Percentiles rank a stretch among this genome's conserved stretches.
phyloP scores from a whole-genome alignment of 1,140 invertebrate genomes.

The Drosophila hydei region DNA sequence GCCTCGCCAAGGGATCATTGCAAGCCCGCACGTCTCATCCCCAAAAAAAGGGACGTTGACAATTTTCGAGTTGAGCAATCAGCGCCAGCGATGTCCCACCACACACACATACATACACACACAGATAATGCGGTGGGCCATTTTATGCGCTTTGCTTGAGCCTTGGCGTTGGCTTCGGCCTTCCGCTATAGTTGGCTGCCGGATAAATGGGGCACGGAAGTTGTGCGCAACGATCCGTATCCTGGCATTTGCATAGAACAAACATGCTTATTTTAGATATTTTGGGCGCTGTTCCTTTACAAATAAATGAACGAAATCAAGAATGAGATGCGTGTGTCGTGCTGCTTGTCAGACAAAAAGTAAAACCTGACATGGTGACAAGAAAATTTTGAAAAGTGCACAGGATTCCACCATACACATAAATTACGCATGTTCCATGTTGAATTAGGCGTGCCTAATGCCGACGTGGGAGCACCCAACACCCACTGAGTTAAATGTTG shows the following conservation, averaged over 20 bases:
- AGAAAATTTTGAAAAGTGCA: constrained; percentile 19
- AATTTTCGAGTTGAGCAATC: constrained; percentile 61
- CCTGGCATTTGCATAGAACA: constrained; percentile 71
- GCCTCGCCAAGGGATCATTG: constrained; percentile 26
- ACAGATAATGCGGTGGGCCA: neutral
- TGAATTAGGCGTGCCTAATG: constrained; percentile 29
- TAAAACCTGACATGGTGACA: constrained; percentile 7
- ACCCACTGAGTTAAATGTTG: constrained; percentile 22
- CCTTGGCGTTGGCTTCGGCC: constrained; percentile 41
- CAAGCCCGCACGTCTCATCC: constrained; percentile 8
- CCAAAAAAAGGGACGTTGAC: constrained; percentile 39
- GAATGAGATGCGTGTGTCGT: neutral
- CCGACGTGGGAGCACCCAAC: neutral
- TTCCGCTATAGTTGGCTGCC: constrained; percentile 47
- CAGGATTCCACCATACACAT: constrained; percentile 9
- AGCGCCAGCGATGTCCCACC: constrained; percentile 43
- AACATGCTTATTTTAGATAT: constrained; percentile 71
- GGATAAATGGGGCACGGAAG: constrained; percentile 65
- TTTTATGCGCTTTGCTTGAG: constrained; percentile 27
- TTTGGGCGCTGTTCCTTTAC: constrained; percentile 9
- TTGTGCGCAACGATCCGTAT: constrained; percentile 72
- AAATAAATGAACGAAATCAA: constrained; percentile 57
- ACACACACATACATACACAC: constrained; percentile 15
- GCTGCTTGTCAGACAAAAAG: neutral
- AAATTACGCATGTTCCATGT: constrained; percentile 51